Percentiles rank a stretch among this genome's conserved stretches.
These are phyloP conservation scores for Ephestia elutella DNA, from an alignment of 1,140 invertebrate genomes.

Conservation along the genomic window DNA sequence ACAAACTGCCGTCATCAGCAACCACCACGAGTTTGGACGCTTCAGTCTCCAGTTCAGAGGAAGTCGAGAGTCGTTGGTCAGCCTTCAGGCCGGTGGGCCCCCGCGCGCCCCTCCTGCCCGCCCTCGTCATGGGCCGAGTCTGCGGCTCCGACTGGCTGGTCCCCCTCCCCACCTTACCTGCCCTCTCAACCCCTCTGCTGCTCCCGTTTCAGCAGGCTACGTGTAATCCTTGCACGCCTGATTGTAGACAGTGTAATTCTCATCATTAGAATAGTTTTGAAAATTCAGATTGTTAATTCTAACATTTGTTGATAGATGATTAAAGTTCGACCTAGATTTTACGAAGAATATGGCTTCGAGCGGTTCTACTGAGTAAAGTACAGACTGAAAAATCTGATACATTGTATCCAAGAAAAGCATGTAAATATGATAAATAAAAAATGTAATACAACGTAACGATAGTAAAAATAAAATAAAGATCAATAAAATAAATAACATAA, in stretches of 20 bases:
- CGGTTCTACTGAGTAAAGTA: too few species aligned
- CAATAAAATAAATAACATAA: too few species aligned
- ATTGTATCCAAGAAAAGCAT: too few species aligned
- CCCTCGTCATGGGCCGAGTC: conserved; percentile 62
- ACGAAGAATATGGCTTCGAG: too few species aligned
- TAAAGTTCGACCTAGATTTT: too few species aligned
- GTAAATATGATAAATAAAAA: too few species aligned
- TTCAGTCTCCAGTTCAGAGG: conserved; percentile 54
- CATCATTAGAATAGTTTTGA: conserved; percentile 25
- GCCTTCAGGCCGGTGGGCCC: conserved; percentile 62
- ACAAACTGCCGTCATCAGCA: conserved; percentile 29
- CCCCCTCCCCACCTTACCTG: conserved; percentile 50
- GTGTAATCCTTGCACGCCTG: conserved; percentile 48
- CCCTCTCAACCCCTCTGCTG: conserved; percentile 49
- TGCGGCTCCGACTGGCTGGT: conserved; percentile 66
- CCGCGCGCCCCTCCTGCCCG: conserved; percentile 49
- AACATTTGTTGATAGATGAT: too few species aligned
- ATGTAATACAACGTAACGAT: too few species aligned
- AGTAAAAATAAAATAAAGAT: too few species aligned
- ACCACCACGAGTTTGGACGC: conserved; percentile 33
- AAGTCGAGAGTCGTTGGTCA: conserved; percentile 53
- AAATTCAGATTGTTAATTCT: too few species aligned
- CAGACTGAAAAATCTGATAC: too few species aligned
- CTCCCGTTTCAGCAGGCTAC: conserved; percentile 48
- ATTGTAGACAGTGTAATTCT: conserved; percentile 59